These are phyloP conservation scores for Agapostemon virescens DNA, from an alignment of 2,888 invertebrate genomes.

Conservation along the genomic window DNA sequence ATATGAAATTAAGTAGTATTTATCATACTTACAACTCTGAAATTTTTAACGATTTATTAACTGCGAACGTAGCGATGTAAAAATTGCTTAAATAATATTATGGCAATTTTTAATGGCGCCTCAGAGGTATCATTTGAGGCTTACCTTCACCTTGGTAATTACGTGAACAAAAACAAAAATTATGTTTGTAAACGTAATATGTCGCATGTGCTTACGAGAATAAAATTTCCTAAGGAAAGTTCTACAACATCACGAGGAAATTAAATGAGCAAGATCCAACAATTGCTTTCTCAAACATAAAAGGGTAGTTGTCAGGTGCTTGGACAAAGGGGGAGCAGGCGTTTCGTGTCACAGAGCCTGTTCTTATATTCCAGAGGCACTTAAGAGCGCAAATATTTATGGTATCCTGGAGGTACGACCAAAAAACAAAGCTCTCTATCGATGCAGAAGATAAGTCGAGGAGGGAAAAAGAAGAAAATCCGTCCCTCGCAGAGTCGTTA, in stretches of 20 bases:
- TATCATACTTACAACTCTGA: too few relatives aligned
- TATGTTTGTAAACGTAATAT: not conserved
- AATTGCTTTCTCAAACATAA: conserved; percentile 8
- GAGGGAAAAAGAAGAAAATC: conserved; percentile 53
- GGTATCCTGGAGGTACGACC: conserved; percentile 67
- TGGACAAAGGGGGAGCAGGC: not conserved
- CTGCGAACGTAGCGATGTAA: too few relatives aligned
- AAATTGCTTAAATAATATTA: too few relatives aligned
- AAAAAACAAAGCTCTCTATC: conserved; percentile 72
- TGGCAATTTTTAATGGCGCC: too few relatives aligned
- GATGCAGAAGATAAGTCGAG: conserved; percentile 50
- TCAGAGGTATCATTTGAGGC: too few relatives aligned
- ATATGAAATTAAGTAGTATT: too few relatives aligned
- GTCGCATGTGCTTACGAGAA: not conserved
- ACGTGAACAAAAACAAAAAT: not conserved
- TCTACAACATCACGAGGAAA: not conserved
- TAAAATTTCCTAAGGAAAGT: not conserved
- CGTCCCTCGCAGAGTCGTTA: conserved; percentile 48
- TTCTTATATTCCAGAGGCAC: conserved; percentile 72
- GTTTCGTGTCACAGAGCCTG: conserved; percentile 41
- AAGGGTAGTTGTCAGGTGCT: not conserved
- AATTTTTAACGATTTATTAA: too few relatives aligned
- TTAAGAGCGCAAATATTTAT: conserved; percentile 78
- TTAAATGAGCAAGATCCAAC: conserved; percentile 6
- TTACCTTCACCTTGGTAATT: not conserved